phyloP scores from a whole-genome alignment of 1,140 invertebrate species.

The Sycophila sp. region DNA sequence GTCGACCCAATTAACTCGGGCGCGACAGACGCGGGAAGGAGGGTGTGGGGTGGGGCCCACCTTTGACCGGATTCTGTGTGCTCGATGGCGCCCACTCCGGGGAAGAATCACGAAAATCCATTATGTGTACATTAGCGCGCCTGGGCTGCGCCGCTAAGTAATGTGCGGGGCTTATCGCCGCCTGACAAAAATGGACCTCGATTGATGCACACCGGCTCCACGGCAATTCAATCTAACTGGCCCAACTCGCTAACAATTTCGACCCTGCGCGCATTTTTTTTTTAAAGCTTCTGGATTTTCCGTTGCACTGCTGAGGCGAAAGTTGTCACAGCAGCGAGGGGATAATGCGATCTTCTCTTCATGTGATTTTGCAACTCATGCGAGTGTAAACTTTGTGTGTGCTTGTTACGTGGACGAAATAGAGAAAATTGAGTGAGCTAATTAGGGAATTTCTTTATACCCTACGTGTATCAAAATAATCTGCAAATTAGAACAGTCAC shows the following conservation, averaged over 20 bases:
- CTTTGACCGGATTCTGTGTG: slow-evolving; percentile 2
- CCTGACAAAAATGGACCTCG: not conserved
- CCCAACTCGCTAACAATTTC: not conserved
- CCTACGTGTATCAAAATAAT: too few species aligned
- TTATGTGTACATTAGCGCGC: slow-evolving; percentile 30
- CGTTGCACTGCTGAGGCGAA: too few species aligned
- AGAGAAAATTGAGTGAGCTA: too few species aligned
- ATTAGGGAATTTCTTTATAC: too few species aligned
- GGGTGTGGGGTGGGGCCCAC: not conserved
- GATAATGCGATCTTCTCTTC: too few species aligned
- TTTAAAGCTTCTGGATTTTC: too few species aligned
- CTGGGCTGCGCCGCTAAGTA: not conserved
- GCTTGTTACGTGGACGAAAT: too few species aligned
- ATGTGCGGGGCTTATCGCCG: slow-evolving; percentile 3
- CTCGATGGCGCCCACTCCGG: not conserved
- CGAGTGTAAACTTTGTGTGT: too few species aligned
- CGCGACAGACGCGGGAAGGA: not conserved
- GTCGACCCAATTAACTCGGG: slow-evolving; percentile 13
- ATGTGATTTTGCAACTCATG: too few species aligned
- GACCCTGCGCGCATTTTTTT: too few species aligned
- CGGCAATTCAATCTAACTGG: not conserved
- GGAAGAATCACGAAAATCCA: slow-evolving; percentile 33
- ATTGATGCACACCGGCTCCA: not conserved
- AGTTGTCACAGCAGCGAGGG: too few species aligned
- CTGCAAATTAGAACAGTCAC: too few species aligned